A percentile compares a stretch with the other conserved stretches of the same genome.
phyloP scores from a whole-genome alignment of 2,113 vertebrate genomes.

The Probosciger aterrimus region DNA sequence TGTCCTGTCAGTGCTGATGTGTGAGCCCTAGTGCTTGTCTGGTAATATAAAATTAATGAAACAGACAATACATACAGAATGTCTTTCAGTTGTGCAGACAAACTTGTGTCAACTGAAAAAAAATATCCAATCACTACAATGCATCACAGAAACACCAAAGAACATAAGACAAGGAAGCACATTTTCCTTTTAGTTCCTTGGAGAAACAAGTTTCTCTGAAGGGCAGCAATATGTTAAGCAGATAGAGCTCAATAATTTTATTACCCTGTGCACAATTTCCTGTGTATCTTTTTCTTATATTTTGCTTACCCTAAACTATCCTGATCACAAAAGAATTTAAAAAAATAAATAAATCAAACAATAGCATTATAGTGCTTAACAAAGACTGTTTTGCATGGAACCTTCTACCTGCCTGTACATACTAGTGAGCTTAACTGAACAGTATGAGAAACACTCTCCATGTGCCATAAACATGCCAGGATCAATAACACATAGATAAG shows the following conservation, averaged over 20 bases:
- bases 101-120: neutral
- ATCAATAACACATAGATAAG: neutral
- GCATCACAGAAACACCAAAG: neutral
- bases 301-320: neutral
- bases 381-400: neutral
- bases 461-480: neutral
- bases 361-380: neutral
- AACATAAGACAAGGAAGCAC: neutral
- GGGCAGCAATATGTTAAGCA: neutral
- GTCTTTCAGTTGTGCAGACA: neutral
- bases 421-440: neutral
- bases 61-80: neutral
- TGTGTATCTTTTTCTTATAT: neutral
- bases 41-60: neutral
- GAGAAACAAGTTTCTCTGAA: neutral
- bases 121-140: neutral
- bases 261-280: neutral
- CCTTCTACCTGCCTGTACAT: neutral
- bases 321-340: neutral
- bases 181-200: neutral
- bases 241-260: neutral
- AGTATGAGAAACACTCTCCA: neutral
- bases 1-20: neutral
- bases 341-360: neutral
- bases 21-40: neutral